Base-by-base conservation (phyloP, 2,888 invertebrate species). In the Drosophila birchii region DNA sequence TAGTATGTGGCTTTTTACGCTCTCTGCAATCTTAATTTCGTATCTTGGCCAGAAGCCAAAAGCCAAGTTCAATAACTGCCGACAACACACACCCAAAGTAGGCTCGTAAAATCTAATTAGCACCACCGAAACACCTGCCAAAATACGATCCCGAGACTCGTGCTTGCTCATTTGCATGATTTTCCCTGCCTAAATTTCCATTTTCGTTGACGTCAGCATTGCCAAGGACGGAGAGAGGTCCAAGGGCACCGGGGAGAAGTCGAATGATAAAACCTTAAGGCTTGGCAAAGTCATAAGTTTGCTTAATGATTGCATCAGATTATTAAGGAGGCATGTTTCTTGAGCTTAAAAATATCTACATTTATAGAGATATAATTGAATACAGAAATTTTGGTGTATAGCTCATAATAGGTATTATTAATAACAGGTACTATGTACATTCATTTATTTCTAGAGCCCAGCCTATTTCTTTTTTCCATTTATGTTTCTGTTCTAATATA, bases 171-270 rank as follows among this genome's bases (percentile, higher is more conserved):
- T 79, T 81, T 79, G 58, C 80, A 79, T 69, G 61, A 68, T 55
- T 69, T 75, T 64, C 51, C 58, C 36, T 36, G 29, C 44, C 62
- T 36, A 26, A 49, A 61, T 51, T 54, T 34, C 39, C 41, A 62
- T 51, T 63, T 51, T 51, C 61, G 68, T 76, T 85, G 81, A 85
- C 86, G 81, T 82, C 80, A 85, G 51, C 49, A 58, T 43, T 49
- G 29, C 56, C 36, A 49, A 56, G 67, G 55, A 41, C 39, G 16
- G 34, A 12, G 32, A n/a, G 32, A 39, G 44, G 9, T 51, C 23
- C 16, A 36, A 9, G 12, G 54, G 45, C 29, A 34, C 1, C 8
- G 14, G 60, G 32, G 38, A 38, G n/a, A 32, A 18, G 41, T 41
- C 1, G 2, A 7, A 41, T 41, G 56, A 60, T 55, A 56, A 61